Evolutionary conservation across 2,113 vertebrate genomes (phyloP).

Genomic region (Salvator merianae): DNA sequence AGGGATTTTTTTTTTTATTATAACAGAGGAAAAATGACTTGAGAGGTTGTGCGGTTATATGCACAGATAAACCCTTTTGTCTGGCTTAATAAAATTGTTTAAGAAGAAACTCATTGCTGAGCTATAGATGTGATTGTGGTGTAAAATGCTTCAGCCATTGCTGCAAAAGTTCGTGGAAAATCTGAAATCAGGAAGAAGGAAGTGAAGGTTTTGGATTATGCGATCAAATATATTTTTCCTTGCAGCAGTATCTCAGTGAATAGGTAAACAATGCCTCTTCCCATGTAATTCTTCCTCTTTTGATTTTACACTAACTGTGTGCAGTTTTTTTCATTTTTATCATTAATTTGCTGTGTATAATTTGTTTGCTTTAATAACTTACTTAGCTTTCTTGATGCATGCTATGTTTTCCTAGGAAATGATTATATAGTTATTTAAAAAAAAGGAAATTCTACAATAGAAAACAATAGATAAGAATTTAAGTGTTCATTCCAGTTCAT

Average conservation of each 20-base stretch:
- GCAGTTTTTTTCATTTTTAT: slow-evolving; percentile 67
- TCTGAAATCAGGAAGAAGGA: slow-evolving; percentile 68
- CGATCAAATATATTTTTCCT: slow-evolving; percentile 48
- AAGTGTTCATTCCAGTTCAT: background rate
- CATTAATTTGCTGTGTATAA: slow-evolving; percentile 57
- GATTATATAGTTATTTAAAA: background rate
- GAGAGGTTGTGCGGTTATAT: background rate
- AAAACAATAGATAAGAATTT: background rate
- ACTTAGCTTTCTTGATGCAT: slow-evolving; percentile 39
- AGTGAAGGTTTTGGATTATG: slow-evolving; percentile 51
- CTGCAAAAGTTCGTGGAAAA: slow-evolving; percentile 60
- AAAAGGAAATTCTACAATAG: background rate
- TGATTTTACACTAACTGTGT: slow-evolving; percentile 78
- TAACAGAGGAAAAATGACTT: background rate
- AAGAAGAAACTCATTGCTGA: slow-evolving; percentile 43
- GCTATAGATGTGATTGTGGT: slow-evolving; percentile 13
- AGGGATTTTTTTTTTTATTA: background rate
- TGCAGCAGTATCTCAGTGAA: slow-evolving; percentile 61
- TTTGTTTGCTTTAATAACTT: slow-evolving; percentile 29
- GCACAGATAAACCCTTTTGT: slow-evolving; percentile 5
- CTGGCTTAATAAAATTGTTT: slow-evolving; percentile 46
- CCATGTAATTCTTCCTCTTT: slow-evolving; percentile 63
- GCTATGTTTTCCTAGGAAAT: slow-evolving; percentile 1
- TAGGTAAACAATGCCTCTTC: slow-evolving; percentile 61
- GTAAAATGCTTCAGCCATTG: slow-evolving; percentile 41